Evolutionary conservation across 2,797 vertebrate species (phyloP).

Genomic region (Amblyraja radiata): DNA sequence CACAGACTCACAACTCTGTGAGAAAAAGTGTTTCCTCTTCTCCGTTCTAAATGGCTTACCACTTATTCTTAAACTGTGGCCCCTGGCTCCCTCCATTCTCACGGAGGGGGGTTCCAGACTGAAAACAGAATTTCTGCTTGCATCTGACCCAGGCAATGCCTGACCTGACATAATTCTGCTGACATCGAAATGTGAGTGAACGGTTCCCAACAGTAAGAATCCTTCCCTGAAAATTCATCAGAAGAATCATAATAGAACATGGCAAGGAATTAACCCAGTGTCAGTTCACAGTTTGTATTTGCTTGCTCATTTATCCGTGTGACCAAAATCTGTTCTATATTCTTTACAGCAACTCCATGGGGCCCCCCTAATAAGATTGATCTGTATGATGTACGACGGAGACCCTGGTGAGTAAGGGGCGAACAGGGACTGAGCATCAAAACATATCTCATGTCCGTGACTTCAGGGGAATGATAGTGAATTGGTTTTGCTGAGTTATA

Average conservation of each 20-base stretch:
- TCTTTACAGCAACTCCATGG: conserved; percentile 80
- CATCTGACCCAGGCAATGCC: not conserved
- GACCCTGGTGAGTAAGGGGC: conserved; percentile 79
- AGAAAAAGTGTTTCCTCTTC: too few relatives aligned
- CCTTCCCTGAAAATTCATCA: not conserved
- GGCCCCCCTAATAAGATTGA: conserved; percentile 95
- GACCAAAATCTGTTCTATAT: conserved; percentile 7
- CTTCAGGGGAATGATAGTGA: not conserved
- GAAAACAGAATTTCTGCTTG: not conserved
- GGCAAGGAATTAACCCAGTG: not conserved
- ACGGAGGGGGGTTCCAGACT: not conserved
- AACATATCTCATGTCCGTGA: conserved; percentile 44
- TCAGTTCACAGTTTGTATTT: not conserved
- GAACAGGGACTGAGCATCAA: conserved; percentile 56
- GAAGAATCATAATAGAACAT: not conserved
- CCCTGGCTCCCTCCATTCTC: not conserved
- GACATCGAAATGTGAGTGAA: not conserved
- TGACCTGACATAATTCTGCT: not conserved
- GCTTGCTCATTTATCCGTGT: not conserved
- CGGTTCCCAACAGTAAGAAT: not conserved
- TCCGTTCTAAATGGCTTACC: too few relatives aligned
- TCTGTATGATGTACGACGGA: conserved; percentile 90
- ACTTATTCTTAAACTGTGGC: too few relatives aligned
- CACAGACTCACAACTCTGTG: too few relatives aligned
- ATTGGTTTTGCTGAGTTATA: not conserved